Evolutionary conservation across 2,113 vertebrate genomes (phyloP), one percentile per base, ranked within the genome.

Genomic region (Elaphurus davidianus): DNA sequence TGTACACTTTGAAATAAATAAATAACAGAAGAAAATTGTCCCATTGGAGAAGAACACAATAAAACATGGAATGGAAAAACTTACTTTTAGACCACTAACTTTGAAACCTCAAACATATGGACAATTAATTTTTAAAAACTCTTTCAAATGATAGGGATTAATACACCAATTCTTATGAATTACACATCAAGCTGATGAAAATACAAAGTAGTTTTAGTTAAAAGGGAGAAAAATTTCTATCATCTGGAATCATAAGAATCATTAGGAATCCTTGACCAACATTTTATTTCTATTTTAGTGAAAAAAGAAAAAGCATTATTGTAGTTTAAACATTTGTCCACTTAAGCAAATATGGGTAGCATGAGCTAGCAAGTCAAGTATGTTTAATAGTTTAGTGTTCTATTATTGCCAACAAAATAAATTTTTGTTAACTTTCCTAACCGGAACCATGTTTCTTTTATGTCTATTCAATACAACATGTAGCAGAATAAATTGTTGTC

Each of bases 401-500:
- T 98, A 67, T 87, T 97, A 96, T 85, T 97, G 62, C 94, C 94
- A 97, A 97, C 82, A 98, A 98, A 89, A 50, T 87, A 97, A 87
- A 97, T 93, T 92, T 98, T 96, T 98, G 96, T 96, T 98, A 98
- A 97, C 97, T 98, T 95, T 81, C 86, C 82, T 96, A 81, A 94
- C 88, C 90, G 81, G 93, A 97, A 91, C 71, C 23, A 9, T 79
- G 95, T 97, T 95, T 98, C 94, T 79, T 74, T 96, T 71, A 97
- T 95, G 98, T 88, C 57, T 97, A 96, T 97, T 98, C 91, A 91
- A 91, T 50, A 33, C 30, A 52, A 94, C 76, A 76, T 78, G 15
- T 27, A 0, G 90, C 95, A 90, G 98, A 98, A 97, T 81, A 98
- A 92, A 90, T 94, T 94, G 96, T 33, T 94, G 96, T 81, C 85